Evolutionary conservation across 2,797 vertebrate genomes (phyloP).

Genomic region (Trichosurus vulpecula): DNA sequence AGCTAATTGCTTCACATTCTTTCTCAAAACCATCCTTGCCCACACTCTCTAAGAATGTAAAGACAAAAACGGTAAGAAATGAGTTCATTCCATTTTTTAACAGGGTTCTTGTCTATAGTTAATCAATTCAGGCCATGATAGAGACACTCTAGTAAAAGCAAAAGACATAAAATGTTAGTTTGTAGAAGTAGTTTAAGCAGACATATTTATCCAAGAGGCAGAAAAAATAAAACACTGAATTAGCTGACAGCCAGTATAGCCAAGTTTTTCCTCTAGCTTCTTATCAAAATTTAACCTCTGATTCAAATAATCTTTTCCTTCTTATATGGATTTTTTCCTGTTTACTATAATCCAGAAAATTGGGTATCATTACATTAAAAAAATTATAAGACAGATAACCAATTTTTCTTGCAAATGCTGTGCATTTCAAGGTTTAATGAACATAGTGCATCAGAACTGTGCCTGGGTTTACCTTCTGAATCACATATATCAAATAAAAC

Average conservation of each 20-base stretch:
- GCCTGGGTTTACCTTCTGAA: slow-evolving; percentile 67
- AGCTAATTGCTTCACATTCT: neutral
- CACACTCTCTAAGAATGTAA: neutral
- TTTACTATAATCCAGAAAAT: slow-evolving; percentile 53
- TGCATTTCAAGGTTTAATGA: slow-evolving; percentile 59
- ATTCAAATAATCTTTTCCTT: slow-evolving; percentile 37
- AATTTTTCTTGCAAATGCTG: slow-evolving; percentile 46
- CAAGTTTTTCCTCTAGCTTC: slow-evolving; percentile 6
- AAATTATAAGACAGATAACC: slow-evolving; percentile 2
- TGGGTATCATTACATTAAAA: slow-evolving; percentile 47
- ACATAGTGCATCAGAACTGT: neutral
- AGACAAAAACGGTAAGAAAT: neutral
- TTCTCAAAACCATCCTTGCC: neutral
- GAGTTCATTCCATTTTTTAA: neutral
- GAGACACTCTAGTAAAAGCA: neutral
- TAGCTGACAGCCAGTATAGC: neutral
- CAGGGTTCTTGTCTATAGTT: neutral
- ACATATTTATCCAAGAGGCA: slow-evolving; percentile 14
- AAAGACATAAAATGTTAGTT: neutral
- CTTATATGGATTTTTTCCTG: slow-evolving; percentile 1
- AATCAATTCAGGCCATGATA: neutral
- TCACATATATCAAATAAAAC: slow-evolving; percentile 27
- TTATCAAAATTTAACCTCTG: slow-evolving; percentile 14
- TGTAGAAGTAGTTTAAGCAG: slow-evolving; percentile 35
- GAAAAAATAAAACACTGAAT: slow-evolving; percentile 24